Evolutionary conservation across 2,888 invertebrate species (phyloP), one percentile per base, ranked within the genome.

Genomic region (Lochmaea capreae): DNA sequence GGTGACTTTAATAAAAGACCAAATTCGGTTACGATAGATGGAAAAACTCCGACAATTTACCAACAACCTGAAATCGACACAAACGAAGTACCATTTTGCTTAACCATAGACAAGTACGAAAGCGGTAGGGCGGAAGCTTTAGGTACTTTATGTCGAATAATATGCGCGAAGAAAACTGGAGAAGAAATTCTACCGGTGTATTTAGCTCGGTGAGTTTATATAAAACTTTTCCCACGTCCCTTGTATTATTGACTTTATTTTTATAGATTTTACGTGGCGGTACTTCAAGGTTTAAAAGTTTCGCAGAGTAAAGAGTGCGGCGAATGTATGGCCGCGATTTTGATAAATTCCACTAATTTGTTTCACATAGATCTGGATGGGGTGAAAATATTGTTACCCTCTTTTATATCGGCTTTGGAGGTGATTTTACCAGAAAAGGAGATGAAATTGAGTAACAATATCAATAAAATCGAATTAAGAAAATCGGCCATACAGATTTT

Each of bases 91-190:
- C 92, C 93, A 1, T 87, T 91, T 14, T 90, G 91, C 61, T 87
- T 94, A 67, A 93, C 93, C 67, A 94, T 94, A 84, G 92, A 94
- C 81, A 93, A 93, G 79, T 95, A 93, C 82, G 94, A 94, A 86
- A 92, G 94, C 76, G 94, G 99, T 1, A 91, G 96, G 74, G 98
- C 99, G 0, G 97, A 97, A 87, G 98, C 99, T 0, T 90, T 98
- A 81, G 99, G 98, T 26, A 94, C 98, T 3, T 88, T 99, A 26
- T 99, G 99, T 87, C 91, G 98, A 82, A 97, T 99, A 84, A 94
- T 99, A 86, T 98, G 97, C 87, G 94, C 98, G 0, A 97, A 97
- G 88, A 97, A 96, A 87, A 96, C 97, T 1, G 95, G 95, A 57
- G 98, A 98, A 88, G 94, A 95, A 84, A 96, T 99, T 81, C 89